Base-by-base conservation (phyloP, 2,888 invertebrate genomes). In the Cepaea hortensis region DNA sequence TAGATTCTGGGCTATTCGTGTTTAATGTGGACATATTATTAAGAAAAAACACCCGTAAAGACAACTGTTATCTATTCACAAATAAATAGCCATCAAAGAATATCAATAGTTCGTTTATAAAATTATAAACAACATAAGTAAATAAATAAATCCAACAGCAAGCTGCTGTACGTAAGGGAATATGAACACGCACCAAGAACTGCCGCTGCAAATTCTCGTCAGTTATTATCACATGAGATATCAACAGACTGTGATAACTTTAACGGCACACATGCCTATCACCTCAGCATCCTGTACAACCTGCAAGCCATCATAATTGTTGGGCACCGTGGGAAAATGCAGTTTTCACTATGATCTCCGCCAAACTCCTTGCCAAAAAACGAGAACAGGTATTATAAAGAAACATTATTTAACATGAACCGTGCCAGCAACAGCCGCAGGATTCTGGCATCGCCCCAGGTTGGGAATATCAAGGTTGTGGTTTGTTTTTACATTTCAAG, bases 321-420 rank as follows among this genome's bases (percentile, higher is more conserved):
- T 73, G 23, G 46, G 73, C 73, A 73, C 35, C 73, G 73, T 73
- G 73, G 73, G 73, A 73, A 73, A 73, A 46, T 73, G 73, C 35
- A 23, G 73, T 73, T 73, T 73, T 46, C 5, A 2, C 73, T 46
- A 18, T 15, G 2, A 73, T 18, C 15, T 35, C 73, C 3, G 46
- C 4, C 35, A 73, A 73, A 73, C 4, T 9, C 46, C 4, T 15
- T 13, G 35, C 18, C 73, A 13, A 15, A 35, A 73, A n/a, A 35
- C 46, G 35, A 15, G 5, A 48, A 18, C n/a, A 73, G 73, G 46
- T 73, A 46, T 15, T 35, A 73, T 35, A n/a, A 35, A 46, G 46
- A 73, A 46, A 4, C 72, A 72, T 73, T 73, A 73, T 73, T 73
- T 73, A 73, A 46, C 35, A 73, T 46, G n/a, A 73, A 73, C 73